Percentiles rank a stretch among this genome's conserved stretches.
phyloP scores from a whole-genome alignment of 2,797 vertebrate genomes.

The Myotis findleyi region DNA sequence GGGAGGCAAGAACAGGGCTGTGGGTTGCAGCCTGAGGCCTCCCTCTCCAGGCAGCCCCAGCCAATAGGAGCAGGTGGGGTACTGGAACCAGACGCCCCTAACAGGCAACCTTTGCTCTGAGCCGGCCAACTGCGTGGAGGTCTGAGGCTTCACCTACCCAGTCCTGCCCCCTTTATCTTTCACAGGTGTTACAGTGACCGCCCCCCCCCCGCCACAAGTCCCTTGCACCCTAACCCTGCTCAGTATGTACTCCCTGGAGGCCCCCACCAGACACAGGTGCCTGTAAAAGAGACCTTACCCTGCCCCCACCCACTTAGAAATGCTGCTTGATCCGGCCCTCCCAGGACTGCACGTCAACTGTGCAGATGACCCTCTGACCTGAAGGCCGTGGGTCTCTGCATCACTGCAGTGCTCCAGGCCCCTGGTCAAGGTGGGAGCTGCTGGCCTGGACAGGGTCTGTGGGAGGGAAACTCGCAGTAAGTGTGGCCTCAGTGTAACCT shows the following conservation, averaged over 20 bases:
- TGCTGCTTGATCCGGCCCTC: not conserved
- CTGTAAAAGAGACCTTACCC: not conserved
- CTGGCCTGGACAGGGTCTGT: not conserved
- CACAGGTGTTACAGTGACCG: rapidly evolving
- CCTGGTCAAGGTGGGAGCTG: not conserved
- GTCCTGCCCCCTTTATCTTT: not conserved
- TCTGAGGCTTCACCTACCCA: not conserved
- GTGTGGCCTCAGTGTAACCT: too few relatives aligned
- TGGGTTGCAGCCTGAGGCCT: not conserved
- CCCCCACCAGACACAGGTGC: rapidly evolving
- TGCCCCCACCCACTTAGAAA: not conserved
- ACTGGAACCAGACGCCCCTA: rapidly evolving
- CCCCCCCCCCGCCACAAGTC: too few relatives aligned
- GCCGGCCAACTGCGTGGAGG: rapidly evolving
- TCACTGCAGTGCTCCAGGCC: rapidly evolving
- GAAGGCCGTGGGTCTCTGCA: rapidly evolving
- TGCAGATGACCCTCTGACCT: not conserved
- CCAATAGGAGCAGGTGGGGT: rapidly evolving
- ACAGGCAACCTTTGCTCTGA: not conserved
- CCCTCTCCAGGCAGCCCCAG: not conserved
- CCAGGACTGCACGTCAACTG: not conserved
- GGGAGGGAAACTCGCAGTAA: not conserved
- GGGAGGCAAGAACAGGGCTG: too few relatives aligned
- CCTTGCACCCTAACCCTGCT: not conserved
- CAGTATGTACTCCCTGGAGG: not conserved